Evolutionary conservation across 2,797 vertebrate genomes (phyloP).

Genomic region (Botia almorhae): DNA sequence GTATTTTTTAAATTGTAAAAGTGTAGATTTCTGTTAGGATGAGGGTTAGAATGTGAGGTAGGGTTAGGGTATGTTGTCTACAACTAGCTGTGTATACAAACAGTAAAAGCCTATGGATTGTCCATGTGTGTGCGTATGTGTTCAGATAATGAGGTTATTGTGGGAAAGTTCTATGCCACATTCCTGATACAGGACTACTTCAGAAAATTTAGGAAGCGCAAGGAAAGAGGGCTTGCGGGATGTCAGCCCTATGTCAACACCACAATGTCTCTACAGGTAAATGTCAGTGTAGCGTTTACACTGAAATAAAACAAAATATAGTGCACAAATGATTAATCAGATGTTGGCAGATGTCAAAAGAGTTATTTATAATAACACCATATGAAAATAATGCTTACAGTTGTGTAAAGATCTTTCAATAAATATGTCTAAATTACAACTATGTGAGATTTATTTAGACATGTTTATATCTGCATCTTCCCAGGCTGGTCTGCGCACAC

Average conservation of each 20-base stretch:
- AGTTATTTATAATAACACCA: too few species aligned
- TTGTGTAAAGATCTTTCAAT: too few species aligned
- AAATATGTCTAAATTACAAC: too few species aligned
- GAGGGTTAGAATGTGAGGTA: too few species aligned
- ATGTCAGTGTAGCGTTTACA: constrained; percentile 52
- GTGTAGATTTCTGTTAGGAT: too few species aligned
- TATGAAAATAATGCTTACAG: too few species aligned
- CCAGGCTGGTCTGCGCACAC: constrained; percentile 95
- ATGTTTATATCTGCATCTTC: neutral
- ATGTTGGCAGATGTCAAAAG: too few species aligned
- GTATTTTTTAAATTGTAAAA: too few species aligned
- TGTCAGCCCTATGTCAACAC: constrained; percentile 87
- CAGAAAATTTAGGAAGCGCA: constrained; percentile 99
- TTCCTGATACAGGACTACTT: constrained; percentile 99
- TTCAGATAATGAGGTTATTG: constrained; percentile 99
- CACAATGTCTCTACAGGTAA: constrained; percentile 94
- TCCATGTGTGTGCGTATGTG: constrained; percentile 83
- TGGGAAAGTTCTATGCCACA: constrained; percentile 99
- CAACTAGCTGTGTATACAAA: too few species aligned
- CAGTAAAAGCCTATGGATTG: too few species aligned
- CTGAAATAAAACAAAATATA: neutral
- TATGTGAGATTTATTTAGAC: too few species aligned
- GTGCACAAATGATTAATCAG: neutral
- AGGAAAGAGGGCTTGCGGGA: constrained; percentile 98
- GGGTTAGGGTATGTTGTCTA: too few species aligned